These are phyloP conservation scores for Liopterus haemorrhoidalis DNA, from an alignment of 2,888 invertebrate species.

Conservation along the genomic window DNA sequence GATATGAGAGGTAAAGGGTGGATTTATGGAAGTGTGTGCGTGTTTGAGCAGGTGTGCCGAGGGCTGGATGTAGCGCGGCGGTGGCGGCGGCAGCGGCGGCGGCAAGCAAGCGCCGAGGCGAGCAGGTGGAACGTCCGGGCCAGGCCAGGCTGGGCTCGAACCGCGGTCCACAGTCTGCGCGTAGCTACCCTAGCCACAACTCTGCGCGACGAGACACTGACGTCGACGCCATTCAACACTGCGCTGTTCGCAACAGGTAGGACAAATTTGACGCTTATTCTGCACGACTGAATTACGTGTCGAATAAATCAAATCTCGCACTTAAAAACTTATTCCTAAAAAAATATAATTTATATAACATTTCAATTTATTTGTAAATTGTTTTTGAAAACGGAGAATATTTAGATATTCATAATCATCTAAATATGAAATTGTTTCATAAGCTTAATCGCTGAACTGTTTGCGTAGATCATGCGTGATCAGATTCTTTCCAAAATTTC, in stretches of 20 bases:
- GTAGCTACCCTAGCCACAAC: constrained; percentile 38
- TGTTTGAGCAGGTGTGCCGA: not conserved
- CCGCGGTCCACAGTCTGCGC: constrained; percentile 36
- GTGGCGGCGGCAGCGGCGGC: constrained; percentile 8
- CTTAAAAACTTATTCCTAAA: too few species aligned
- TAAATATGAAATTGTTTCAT: too few species aligned
- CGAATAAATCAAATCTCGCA: too few species aligned
- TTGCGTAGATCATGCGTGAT: too few species aligned
- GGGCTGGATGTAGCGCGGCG: not conserved
- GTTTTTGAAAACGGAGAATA: too few species aligned
- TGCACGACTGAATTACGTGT: too few species aligned
- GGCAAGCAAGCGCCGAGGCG: constrained; percentile 14
- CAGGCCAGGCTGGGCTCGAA: constrained; percentile 38
- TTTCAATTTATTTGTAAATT: too few species aligned
- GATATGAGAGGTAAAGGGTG: not conserved
- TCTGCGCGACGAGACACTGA: constrained; percentile 24
- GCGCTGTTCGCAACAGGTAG: constrained; percentile 18
- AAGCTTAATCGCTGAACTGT: too few species aligned
- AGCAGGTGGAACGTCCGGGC: constrained; percentile 40
- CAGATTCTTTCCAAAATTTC: too few species aligned
- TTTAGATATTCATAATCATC: too few species aligned
- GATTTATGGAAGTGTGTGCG: not conserved
- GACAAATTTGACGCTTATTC: constrained; percentile 2
- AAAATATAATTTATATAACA: too few species aligned
- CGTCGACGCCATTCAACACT: constrained; percentile 9